Percentiles rank a stretch among this genome's conserved stretches.
These are phyloP conservation scores for Remorina albescens DNA, from an alignment of 2,797 vertebrate genomes.

Conservation along the genomic window DNA sequence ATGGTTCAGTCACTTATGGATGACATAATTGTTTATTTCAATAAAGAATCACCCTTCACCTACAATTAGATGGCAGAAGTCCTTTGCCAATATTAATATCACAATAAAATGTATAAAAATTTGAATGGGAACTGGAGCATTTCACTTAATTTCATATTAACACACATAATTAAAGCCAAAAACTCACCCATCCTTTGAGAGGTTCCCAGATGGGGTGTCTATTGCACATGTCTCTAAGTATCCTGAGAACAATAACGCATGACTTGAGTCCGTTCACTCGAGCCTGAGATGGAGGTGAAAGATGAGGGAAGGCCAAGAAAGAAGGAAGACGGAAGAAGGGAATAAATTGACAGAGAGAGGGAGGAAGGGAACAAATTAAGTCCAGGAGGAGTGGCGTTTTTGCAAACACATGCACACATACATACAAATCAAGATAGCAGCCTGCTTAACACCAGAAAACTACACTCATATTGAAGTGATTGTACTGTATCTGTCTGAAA, in stretches of 20 bases:
- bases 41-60: neutral
- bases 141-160: neutral
- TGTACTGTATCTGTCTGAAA: slow-evolving; percentile 33
- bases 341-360: slow-evolving; percentile 49
- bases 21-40: slow-evolving; percentile 13
- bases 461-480: slow-evolving; percentile 41
- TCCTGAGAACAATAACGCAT: slow-evolving; percentile 97
- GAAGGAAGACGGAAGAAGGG: slow-evolving; percentile 27
- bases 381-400: slow-evolving; percentile 25
- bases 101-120: slow-evolving; percentile 1
- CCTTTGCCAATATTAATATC: neutral
- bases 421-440: slow-evolving; percentile 35
- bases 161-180: slow-evolving; percentile 11
- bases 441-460: slow-evolving; percentile 45
- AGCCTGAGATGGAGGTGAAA: slow-evolving; percentile 84
- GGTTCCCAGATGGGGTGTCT: slow-evolving; percentile 94
- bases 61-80: neutral
- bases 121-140: neutral
- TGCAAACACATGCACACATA: slow-evolving; percentile 38
- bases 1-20: neutral
- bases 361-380: slow-evolving; percentile 52
- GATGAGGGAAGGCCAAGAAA: slow-evolving; percentile 17
- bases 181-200: slow-evolving; percentile 98
- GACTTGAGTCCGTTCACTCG: slow-evolving; percentile 99
- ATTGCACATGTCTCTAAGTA: slow-evolving; percentile 99